Evolutionary conservation across 2,113 vertebrate genomes (phyloP), one percentile per base, ranked within the genome.

Genomic region (Erinaceus europaeus): DNA sequence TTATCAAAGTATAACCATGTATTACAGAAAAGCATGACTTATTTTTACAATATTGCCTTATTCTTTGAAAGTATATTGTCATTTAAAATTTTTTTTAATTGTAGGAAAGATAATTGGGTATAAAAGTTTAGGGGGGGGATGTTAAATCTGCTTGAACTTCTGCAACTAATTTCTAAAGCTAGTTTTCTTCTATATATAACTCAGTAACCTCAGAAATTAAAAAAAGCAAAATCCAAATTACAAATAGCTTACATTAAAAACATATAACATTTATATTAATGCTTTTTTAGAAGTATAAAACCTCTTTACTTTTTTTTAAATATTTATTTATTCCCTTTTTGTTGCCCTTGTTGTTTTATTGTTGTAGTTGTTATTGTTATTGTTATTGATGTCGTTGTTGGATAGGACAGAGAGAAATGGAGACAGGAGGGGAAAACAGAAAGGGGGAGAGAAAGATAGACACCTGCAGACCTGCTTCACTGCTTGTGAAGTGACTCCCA

Each of bases 121-220:
- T 44, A 74, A n/a, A 89, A 81, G 29, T 25, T 62, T 25, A 57
- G 90, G 92, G n/a, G n/a, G n/a, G 68, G 52, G 85, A 79, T 18
- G 69, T 27, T 74, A 65, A 59, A 74, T 65, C 20, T 82, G 44
- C 5, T 34, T 15, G 29, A 17, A 34, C 4, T 18, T 85, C 48
- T 75, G 50, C 4, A 72, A 79, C 18, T 71, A 89, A 81, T 84
- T 82, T 8, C 64, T 91, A 53, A 82, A 80, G 42, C 61, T 84
- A 69, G 57, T 29, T 85, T 68, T 93, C 73, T 57, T 32, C 62
- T 62, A 88, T 13, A 29, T 48, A 52, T 50, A 88, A 61, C 27
- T 59, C 42, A 84, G 27, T 15, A 89, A 81, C 27, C 17, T 36
- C 29, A 74, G 32, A 85, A 32, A 82, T 65, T 57, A 86, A 84